Base-by-base conservation (phyloP, 1,140 invertebrate genomes). In the Colletes latitarsis region DNA sequence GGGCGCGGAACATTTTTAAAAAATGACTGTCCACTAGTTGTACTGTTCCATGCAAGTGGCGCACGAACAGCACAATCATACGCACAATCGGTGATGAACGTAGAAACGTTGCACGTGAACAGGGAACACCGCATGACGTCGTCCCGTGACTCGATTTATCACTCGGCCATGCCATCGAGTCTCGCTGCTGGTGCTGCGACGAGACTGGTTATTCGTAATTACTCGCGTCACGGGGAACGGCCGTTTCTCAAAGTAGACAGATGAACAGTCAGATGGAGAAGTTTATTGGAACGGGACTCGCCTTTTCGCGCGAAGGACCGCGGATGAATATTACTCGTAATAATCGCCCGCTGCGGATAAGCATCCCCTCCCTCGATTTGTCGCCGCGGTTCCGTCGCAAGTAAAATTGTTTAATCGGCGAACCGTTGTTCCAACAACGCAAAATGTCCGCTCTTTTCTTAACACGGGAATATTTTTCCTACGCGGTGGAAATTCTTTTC, bases 181-280 rank as follows among this genome's bases (percentile, higher is more conserved):
- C 75, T 74, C 63, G 73, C 77, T 66, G 73, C 77, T 66, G 69
- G 60, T 19, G 66, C 62, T 79, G 68, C 78, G 82, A 82, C 80
- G 60, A 80, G 79, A 82, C 86, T 82, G 73, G 87, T 88, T 88
- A 88, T 86, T 86, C 86, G 86, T 88, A 88, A 88, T 88, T 86
- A 88, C 83, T 88, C 70, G 87, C 58, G 62, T 74, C 83, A 78
- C 73, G 63, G 77, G 79, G 46, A 46, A 76, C 58, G 69, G 58
- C 83, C 81, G 80, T 87, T 87, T 86, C 87, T 88, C 86, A 84
- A 86, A 82, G 63, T 60, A 72, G 75, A 82, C 73, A 60, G 75
- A 63, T 63, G 73, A 60, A 74, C 80, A 43, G 57, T 55, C 52
- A 68, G 49, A 84, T 52, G 69, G 53, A 82, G 74, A 84, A 77